Conservation (phyloP, 2,797 vertebrate species). For the Mustela erminea region DNA sequence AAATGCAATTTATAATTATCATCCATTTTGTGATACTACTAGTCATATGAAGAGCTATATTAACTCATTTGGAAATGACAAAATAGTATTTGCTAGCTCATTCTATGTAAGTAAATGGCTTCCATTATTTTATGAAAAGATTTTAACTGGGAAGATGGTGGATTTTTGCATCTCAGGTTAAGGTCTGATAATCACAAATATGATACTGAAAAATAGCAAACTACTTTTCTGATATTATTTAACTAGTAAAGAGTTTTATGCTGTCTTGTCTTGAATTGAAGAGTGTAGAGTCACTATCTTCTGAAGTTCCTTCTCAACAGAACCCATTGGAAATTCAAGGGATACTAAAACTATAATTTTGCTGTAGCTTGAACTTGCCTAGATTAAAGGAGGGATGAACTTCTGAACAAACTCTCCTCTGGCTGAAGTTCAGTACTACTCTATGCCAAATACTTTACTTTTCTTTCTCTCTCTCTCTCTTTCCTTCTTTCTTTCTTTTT, state of each 20-base stretch:
- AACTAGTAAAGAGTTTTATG: neutral
- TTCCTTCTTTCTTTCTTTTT: neutral
- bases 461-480: neutral
- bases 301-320: constrained; percentile 10
- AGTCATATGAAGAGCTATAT: neutral
- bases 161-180: neutral
- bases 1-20: neutral
- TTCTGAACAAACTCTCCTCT: constrained; percentile 24
- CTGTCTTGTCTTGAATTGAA: neutral
- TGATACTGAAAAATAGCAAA: neutral
- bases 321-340: constrained; percentile 53
- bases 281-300: neutral
- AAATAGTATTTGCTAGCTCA: neutral
- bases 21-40: neutral
- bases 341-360: constrained; percentile 47
- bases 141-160: neutral
- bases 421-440: neutral
- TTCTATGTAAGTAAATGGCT: neutral
- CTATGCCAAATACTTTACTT: neutral
- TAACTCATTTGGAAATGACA: constrained; percentile 13
- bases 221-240: constrained; percentile 1
- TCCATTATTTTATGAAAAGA: constrained; percentile 1
- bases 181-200: neutral
- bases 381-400: neutral
- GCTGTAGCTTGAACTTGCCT: neutral